Evolutionary conservation across 2,113 vertebrate species (phyloP).

Genomic region (Hypomesus transpacificus): DNA sequence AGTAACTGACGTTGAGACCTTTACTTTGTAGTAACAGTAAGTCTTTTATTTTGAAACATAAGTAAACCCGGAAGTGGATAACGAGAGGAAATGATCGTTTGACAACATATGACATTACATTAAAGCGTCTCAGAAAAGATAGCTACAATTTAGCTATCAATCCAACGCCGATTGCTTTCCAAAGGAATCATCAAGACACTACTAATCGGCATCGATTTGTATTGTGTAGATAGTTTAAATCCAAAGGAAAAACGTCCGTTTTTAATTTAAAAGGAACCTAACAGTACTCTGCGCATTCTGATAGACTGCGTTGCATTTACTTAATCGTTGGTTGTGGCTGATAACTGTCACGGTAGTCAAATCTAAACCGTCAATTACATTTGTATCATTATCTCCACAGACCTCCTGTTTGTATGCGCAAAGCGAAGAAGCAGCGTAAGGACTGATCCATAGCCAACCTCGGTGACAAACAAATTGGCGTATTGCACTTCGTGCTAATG

Average conservation of each 20-base stretch:
- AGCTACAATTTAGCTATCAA: background rate
- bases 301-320: background rate
- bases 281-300: background rate
- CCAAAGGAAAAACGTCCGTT: background rate
- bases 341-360: no score
- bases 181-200: background rate
- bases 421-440: background rate
- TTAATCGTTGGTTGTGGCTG: background rate
- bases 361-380: background rate
- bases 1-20: constrained; percentile 15
- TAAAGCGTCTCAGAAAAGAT: background rate
- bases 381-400: background rate
- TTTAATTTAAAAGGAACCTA: background rate
- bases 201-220: constrained; percentile 1
- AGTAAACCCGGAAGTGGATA: constrained; percentile 17
- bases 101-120: background rate
- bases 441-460: background rate
- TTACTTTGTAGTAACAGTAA: constrained; percentile 15
- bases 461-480: constrained; percentile 1
- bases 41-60: constrained; percentile 32
- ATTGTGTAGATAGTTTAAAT: background rate
- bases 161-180: background rate
- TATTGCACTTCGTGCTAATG: constrained; percentile 3
- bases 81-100: constrained; percentile 10
- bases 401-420: background rate